These are phyloP conservation scores for Chaetura pelagica DNA, from an alignment of 2,113 vertebrate genomes.

Conservation along the genomic window DNA sequence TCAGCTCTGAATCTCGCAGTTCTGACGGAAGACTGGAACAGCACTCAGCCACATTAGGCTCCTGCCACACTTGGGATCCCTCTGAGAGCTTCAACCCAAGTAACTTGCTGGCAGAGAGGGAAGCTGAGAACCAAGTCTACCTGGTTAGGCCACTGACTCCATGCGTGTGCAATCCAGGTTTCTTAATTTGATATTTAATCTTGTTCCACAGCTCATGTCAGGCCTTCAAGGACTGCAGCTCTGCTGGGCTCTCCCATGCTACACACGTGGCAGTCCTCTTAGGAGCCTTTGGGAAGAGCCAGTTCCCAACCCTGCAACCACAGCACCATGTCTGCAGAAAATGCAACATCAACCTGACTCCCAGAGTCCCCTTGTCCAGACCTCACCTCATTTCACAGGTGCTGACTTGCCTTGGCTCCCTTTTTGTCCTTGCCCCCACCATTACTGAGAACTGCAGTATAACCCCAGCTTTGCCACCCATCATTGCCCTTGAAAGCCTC, in stretches of 20 bases:
- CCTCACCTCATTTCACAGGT: background rate
- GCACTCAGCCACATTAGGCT: rapidly evolving
- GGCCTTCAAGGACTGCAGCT: background rate
- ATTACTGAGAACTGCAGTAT: background rate
- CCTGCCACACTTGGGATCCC: background rate
- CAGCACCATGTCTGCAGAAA: background rate
- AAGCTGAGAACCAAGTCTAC: background rate
- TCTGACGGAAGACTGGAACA: background rate
- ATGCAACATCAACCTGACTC: rapidly evolving
- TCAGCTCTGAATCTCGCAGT: background rate
- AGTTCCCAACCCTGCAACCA: background rate
- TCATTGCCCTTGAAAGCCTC: background rate
- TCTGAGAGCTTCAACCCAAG: background rate
- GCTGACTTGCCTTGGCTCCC: background rate
- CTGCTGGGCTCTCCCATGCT: rapidly evolving
- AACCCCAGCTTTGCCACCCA: background rate
- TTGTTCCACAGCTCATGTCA: background rate
- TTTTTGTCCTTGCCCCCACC: rapidly evolving
- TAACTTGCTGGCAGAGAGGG: background rate
- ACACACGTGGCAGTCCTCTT: background rate
- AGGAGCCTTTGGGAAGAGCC: rapidly evolving
- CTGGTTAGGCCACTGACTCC: background rate
- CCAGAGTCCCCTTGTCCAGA: background rate
- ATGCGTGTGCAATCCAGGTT: background rate
- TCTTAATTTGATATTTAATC: background rate